Base-by-base conservation (phyloP, 2,113 vertebrate species). In the Lucifuga dentata region DNA sequence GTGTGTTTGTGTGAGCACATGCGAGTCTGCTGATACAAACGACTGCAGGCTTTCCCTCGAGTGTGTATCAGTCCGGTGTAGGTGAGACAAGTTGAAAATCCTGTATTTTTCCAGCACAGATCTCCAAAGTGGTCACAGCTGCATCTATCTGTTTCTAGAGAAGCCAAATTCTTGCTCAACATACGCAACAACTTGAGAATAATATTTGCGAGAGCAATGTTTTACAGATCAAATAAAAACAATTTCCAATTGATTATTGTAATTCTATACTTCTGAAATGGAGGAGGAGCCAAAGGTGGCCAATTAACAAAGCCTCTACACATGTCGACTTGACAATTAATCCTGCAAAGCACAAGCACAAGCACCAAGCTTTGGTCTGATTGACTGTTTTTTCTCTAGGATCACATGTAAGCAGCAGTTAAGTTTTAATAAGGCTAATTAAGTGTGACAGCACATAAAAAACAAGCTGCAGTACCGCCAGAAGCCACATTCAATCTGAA, bases 301-400 rank as follows among this genome's bases (percentile, higher is more conserved):
- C 69, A 68, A 76, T 80, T 76, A 80, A 75, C 45, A 56, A 78
- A 45, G 44, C 45, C 17, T 1, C n/a, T 55, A 65, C 29, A 84
- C 55, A 72, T 64, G 65, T 56, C 43, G 60, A 62, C 26, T 40
- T 55, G 43, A 59, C 58, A 48, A 50, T 13, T 52, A 45, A 67
- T 72, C 43, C 61, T 23, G 16, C 52, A 17, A 19, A 29, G 40
- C 11, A 10, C 56, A 56, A 55, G 51, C 16, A 8, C 33, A 76
- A 70, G 52, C 60, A 50, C 32, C 8, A 67, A 77, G 63, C 76
- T 49, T 61, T 17, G 33, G 41, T 51, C 51, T 76, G 76, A 80
- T 60, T 61, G 63, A 55, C 61, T 83, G 60, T 2, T 72, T 79
- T 66, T 46, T 65, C 46, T 40, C 3, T 20, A 3, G 23, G 16